Evolutionary conservation across 1,140 invertebrate species (phyloP).

Genomic region (Bombus affinis): DNA sequence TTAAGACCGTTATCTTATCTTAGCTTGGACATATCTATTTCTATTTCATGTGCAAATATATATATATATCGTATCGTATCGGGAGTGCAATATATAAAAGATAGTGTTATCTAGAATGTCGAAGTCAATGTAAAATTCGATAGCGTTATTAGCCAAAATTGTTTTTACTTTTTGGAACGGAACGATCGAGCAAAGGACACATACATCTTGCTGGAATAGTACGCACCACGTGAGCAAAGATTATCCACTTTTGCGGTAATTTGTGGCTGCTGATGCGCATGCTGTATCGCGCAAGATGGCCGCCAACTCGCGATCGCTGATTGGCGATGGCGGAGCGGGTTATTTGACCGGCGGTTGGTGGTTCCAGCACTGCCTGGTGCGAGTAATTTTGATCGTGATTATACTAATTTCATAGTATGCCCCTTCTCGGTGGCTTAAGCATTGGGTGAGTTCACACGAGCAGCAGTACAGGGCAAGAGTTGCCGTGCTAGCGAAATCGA

Average conservation of each 20-base stretch:
- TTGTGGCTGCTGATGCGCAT: constrained; percentile 63
- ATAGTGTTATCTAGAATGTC: not conserved
- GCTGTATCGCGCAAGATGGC: constrained; percentile 69
- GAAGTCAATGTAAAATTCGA: no score
- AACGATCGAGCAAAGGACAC: not conserved
- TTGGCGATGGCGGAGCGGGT: constrained; percentile 71
- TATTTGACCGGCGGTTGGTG: constrained; percentile 75
- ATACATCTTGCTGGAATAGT: not conserved
- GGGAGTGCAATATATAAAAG: not conserved
- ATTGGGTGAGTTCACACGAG: constrained; percentile 66
- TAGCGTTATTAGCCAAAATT: not conserved
- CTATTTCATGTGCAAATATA: not conserved
- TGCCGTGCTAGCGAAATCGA: constrained; percentile 58
- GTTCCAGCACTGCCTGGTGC: constrained; percentile 66
- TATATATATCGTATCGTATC: no score
- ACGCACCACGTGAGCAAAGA: constrained; percentile 43
- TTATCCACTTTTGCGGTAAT: constrained; percentile 74
- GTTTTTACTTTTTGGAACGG: not conserved
- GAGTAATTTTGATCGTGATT: constrained; percentile 77
- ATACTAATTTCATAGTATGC: constrained; percentile 75
- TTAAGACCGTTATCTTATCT: not conserved
- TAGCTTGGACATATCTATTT: not conserved
- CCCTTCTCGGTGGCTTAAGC: constrained; percentile 70
- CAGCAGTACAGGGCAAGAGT: constrained; percentile 57
- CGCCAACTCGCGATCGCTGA: constrained; percentile 59